Evolutionary conservation across 2,113 vertebrate genomes (phyloP).

Genomic region (Platichthys stellatus): DNA sequence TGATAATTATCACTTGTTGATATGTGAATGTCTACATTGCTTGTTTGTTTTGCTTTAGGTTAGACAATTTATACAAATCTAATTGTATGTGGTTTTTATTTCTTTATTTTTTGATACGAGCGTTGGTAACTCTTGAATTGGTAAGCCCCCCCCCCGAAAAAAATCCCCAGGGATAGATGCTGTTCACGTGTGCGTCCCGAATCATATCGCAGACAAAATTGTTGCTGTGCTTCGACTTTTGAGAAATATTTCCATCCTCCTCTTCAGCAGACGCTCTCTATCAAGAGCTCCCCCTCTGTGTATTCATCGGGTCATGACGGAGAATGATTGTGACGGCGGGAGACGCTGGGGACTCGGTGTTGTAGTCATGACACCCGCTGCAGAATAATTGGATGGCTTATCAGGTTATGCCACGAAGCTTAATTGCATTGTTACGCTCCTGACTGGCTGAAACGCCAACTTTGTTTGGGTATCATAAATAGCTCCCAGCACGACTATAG

Average conservation of each 20-base stretch:
- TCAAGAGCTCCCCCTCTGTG: slow-evolving; percentile 50
- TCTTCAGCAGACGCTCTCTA: slow-evolving; percentile 12
- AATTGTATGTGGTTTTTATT: slow-evolving; percentile 41
- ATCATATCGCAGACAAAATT: slow-evolving; percentile 13
- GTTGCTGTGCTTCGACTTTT: slow-evolving; percentile 1
- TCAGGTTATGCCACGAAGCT: slow-evolving; percentile 60
- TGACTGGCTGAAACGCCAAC: slow-evolving; percentile 27
- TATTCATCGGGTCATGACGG: slow-evolving; percentile 44
- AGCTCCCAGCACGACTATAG: neutral
- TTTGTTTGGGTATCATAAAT: slow-evolving; percentile 12
- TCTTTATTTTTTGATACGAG: slow-evolving; percentile 43
- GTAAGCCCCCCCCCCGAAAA: neutral
- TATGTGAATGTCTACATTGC: slow-evolving; percentile 50
- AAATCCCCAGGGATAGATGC: neutral
- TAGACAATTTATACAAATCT: slow-evolving; percentile 51
- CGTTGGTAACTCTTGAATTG: neutral
- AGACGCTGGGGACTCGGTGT: slow-evolving; percentile 22
- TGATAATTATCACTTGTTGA: slow-evolving; percentile 36
- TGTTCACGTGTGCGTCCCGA: neutral
- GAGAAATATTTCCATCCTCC: slow-evolving; percentile 41
- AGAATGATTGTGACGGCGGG: slow-evolving; percentile 30
- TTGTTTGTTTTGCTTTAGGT: slow-evolving; percentile 50
- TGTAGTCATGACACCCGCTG: slow-evolving; percentile 74
- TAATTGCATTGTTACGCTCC: slow-evolving; percentile 62
- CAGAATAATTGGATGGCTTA: slow-evolving; percentile 63